Base-by-base conservation (phyloP, 2,113 vertebrate genomes). In the Tragelaphus strepsiceros region DNA sequence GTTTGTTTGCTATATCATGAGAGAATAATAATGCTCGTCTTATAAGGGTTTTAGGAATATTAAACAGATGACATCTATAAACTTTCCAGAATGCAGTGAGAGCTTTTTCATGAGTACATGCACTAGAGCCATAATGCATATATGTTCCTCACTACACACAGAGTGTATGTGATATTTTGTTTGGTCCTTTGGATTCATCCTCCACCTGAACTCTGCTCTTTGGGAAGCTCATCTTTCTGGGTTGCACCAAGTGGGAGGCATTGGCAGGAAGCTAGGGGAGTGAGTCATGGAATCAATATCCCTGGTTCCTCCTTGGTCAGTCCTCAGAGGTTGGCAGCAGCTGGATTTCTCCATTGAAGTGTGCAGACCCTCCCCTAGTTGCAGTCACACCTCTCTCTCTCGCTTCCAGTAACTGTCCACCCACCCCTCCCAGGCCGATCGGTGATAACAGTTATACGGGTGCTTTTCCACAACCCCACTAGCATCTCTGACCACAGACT, bases 81-180 rank as follows among this genome's bases (percentile, higher is more conserved):
- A 86, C 17, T 30, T 80, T 62, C 82, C 46, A 32, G 15, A 67
- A 62, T 11, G 43, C 3, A 80, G 5, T 3, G 10, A 21, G 39
- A 67, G 6, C 28, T 56, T 91, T 88, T 46, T 56, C 39, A 22
- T 19, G 51, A 78, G 30, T 2, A 32, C 15, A 62, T 2, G 46
- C 3, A 35, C 19, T 22, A 19, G 2, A 32, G 1, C 1, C 2
- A 24, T 15, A 46, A 53, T 21, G 28, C 30, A 77, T 35, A 3
- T 5, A 74, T 13, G 19, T 3, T 6, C 78, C 8, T 91, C 51
- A 22, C 13, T 12, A 62, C 9, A 61, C 9, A 28, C 46, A 51
- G 24, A 7, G 21, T 17, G 15, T 6, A 21, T 2, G 4, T 43
- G 12, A 15, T 74, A 62, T 46, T 93, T 77, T 62, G 19, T 32